These are phyloP conservation scores for Anneissia japonica DNA, from an alignment of 35 echinoderm and acorn worm genomes.

Conservation along the genomic window DNA sequence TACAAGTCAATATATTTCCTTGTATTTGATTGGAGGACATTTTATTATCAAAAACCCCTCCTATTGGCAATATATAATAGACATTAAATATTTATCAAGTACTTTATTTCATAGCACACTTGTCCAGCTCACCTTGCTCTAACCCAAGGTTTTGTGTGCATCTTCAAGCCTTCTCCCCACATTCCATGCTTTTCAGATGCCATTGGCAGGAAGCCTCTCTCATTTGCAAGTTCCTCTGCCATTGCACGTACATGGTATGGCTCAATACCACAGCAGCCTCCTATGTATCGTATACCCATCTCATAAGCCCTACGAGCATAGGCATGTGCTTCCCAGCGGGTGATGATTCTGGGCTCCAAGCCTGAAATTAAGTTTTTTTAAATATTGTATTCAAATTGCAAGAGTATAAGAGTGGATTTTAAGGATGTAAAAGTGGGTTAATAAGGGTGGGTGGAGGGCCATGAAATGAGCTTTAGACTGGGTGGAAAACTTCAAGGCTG, in stretches of 20 bases:
- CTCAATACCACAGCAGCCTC: slow-evolving; percentile 93
- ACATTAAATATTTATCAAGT: no score
- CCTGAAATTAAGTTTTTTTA: slow-evolving; percentile 19
- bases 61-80: no score
- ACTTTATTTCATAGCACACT: no score
- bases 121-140: slow-evolving; percentile 93
- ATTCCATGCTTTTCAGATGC: slow-evolving; percentile 77
- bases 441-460: no score
- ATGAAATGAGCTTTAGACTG: no score
- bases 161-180: slow-evolving; percentile 74
- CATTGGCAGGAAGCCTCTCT: slow-evolving; percentile 59
- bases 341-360: slow-evolving; percentile 76
- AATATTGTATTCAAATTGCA: not conserved
- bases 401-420: no score
- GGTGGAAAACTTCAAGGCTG: no score
- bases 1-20: no score
- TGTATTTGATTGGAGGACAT: no score
- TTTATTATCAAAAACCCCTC: no score
- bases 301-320: slow-evolving; percentile 86
- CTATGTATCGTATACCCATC: slow-evolving; percentile 78
- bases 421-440: no score
- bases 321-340: slow-evolving; percentile 75
- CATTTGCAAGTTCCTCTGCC: slow-evolving; percentile 48
- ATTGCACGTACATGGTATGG: slow-evolving; percentile 85
- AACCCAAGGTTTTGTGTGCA: slow-evolving; percentile 97